A percentile compares a stretch with the other conserved stretches of the same genome.
Evolutionary conservation across 2,797 vertebrate genomes (phyloP).

Genomic region (Apogon hyalosoma): DNA sequence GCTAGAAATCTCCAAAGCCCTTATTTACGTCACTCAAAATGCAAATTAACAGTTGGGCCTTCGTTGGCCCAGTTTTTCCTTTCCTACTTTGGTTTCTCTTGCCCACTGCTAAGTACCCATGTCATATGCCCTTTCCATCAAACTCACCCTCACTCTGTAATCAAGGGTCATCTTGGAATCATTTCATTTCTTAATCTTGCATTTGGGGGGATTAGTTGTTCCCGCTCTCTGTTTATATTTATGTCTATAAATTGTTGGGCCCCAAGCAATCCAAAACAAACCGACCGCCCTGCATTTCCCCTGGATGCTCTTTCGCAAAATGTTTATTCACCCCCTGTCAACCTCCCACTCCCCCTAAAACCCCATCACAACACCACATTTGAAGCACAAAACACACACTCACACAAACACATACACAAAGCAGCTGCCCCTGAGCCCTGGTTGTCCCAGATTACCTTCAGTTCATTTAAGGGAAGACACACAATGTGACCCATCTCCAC

Average conservation of each 20-base stretch:
- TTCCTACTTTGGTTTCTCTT: constrained; percentile 37
- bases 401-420: constrained; percentile 37
- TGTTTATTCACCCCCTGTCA: constrained; percentile 74
- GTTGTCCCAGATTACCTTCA: constrained; percentile 72
- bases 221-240: constrained; percentile 78
- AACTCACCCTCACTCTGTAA: constrained; percentile 66
- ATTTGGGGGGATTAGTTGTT: constrained; percentile 74
- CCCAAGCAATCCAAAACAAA: constrained; percentile 76
- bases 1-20: constrained; percentile 60
- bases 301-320: constrained; percentile 59
- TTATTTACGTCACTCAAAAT: constrained; percentile 65
- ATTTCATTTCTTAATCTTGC: constrained; percentile 74
- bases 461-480: constrained; percentile 77
- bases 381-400: constrained; percentile 42
- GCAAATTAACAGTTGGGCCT: constrained; percentile 60
- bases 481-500: constrained; percentile 71
- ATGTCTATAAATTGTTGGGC: constrained; percentile 76
- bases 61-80: constrained; percentile 43
- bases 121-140: constrained; percentile 67
- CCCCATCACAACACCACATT: constrained; percentile 42
- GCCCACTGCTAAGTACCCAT: constrained; percentile 55
- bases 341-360: constrained; percentile 33
- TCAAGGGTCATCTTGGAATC: constrained; percentile 73
- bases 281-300: constrained; percentile 66
- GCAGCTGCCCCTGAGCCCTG: constrained; percentile 55